These are phyloP conservation scores for Castor canadensis DNA, from an alignment of 2,113 vertebrate species.

Conservation along the genomic window DNA sequence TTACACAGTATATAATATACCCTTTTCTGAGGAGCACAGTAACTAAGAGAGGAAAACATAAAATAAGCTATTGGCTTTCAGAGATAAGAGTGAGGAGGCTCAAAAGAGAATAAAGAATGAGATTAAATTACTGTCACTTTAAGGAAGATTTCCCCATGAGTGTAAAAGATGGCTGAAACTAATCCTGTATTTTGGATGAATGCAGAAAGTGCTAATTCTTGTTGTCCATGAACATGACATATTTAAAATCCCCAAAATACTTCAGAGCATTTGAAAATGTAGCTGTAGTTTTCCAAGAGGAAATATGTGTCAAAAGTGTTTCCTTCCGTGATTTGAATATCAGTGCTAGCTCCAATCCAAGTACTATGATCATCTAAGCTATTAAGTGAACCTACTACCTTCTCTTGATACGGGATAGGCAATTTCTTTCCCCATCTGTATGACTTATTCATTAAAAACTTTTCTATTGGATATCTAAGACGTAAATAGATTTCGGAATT, in stretches of 20 bases:
- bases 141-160: constrained; percentile 62
- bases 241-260: constrained; percentile 52
- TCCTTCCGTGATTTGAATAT: constrained; percentile 34
- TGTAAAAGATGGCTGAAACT: constrained; percentile 63
- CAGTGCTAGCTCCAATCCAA: background rate
- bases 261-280: constrained; percentile 51
- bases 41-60: constrained; percentile 52
- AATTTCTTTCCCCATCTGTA: background rate
- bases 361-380: background rate
- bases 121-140: constrained; percentile 70
- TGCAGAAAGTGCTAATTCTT: constrained; percentile 50
- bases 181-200: constrained; percentile 70
- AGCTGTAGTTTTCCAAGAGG: constrained; percentile 42
- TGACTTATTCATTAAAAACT: background rate
- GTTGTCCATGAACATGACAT: constrained; percentile 43
- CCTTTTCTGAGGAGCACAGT: constrained; percentile 25
- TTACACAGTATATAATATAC: background rate
- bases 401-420: background rate
- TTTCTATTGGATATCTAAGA: background rate
- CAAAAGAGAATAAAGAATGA: constrained; percentile 64
- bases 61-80: constrained; percentile 59
- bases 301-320: constrained; percentile 55
- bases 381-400: background rate
- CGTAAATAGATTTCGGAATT: background rate
- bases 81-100: constrained; percentile 41